Base-by-base conservation (phyloP, 2,888 invertebrate species). In the Elegia similella region DNA sequence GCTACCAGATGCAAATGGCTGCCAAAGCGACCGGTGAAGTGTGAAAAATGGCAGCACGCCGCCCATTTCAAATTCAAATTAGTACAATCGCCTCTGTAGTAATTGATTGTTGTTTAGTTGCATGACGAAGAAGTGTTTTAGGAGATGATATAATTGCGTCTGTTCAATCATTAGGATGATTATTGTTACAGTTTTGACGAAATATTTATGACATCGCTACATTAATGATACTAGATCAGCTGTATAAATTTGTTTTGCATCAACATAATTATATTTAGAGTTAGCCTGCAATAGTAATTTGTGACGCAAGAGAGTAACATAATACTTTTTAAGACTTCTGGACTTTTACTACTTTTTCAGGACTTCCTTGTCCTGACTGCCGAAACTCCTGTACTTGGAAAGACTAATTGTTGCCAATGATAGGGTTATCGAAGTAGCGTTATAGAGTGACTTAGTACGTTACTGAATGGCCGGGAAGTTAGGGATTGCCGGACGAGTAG, bases 21-120 rank as follows among this genome's bases (percentile, higher is more conserved):
- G 16, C 15, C 44, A 54, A 60, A 62, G 54, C 56, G 60, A 16
- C 48, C 59, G 56, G 16, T 55, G 57, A 55, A 46, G 62, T 60
- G 60, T 63, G 61, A 62, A 62, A 57, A 59, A 56, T 57, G n/a
- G 44, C 43, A 32, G 30, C 54, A 32, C 44, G 15, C 32, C 16
- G 13, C 48, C 32, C 48, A 50, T 50, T 50, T 16, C 16, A 50
- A 38, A 34, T 38, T 50, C 50, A 50, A 34, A 50, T 50, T 50
- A 50, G 12, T 30, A 17, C 32, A 48, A 6, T 48, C 48, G 34
- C 50, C 13, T 50, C 34, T 16, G 38, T 38, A 50, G 17, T 50
- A 17, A 50, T 34, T 46, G 46, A 46, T 46, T 23, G 46, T 10
- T 10, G 10, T 16, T 17, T 17, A 12, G 17, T 23, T n/a, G 8